Evolutionary conservation across 2,888 invertebrate genomes (phyloP), one percentile per base, ranked within the genome.

Genomic region (Prosopocoilus inquinatus): DNA sequence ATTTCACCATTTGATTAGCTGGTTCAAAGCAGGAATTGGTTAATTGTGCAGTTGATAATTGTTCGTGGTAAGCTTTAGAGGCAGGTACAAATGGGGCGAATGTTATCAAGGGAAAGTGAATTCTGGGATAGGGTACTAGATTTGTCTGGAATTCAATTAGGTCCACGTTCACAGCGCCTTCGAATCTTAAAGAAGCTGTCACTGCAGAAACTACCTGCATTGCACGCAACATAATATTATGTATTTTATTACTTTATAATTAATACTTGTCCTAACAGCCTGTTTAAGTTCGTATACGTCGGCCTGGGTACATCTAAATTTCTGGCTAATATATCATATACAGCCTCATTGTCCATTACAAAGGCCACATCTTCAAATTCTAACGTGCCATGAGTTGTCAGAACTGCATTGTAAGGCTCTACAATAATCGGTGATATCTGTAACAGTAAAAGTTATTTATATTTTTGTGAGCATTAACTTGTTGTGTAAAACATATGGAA

Each of bases 271-370:
- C 87, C 89, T 60, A 90, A 80, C 9, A 92, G 79, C 50, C 93
- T 81, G 71, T 95, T 95, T 28, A 94, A 79, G 77, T 94, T 94
- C 1, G 90, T 91, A 69, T 94, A 94, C 0, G 91, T 91, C 9
- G 94, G 94, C 35, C 88, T 79, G 2, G 85, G 83, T 2, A 91
- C 87, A 65, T 87, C 87, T 57, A 95, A 78, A 63, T 84, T 84
- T 64, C 87, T 82, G 1, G 84, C 82, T 67, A 92, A 86, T 64
- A 95, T 91, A 63, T 88, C 86, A 67, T 89, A 89, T 3, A 88
- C 75, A 0, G 90, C 89, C 72, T 89, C 88, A 64, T 90, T 90
- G 67, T 90, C 90, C 71, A 89, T 82, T 50, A 90, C 80, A 66
- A 90, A 88, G 59, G 84, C 84, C 12, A 88, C 84, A 67, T 90